Evolutionary conservation across 2,888 invertebrate genomes (phyloP).

Genomic region (Pilophorus perplexus): DNA sequence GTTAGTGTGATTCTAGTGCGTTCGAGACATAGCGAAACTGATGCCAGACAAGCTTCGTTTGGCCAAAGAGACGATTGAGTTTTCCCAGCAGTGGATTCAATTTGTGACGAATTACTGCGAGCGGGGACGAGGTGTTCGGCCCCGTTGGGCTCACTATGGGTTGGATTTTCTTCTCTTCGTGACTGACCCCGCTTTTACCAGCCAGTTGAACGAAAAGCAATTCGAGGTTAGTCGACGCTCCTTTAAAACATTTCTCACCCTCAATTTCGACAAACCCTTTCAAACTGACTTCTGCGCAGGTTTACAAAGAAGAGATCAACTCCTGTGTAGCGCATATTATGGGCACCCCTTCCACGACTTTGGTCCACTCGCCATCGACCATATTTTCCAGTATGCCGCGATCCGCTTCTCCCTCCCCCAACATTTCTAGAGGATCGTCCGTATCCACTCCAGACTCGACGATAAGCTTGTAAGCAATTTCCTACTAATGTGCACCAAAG

Average conservation of each 20-base stretch:
- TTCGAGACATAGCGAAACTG: conserved; percentile 21
- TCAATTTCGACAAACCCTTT: background rate
- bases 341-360: conserved; percentile 24
- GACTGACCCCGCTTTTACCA: conserved; percentile 79
- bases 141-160: conserved; percentile 86
- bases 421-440: conserved; percentile 12
- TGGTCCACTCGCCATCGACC: conserved; percentile 9
- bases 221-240: conserved; percentile 71
- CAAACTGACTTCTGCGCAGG: conserved; percentile 1
- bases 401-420: conserved; percentile 32
- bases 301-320: conserved; percentile 28
- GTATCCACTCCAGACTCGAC: conserved; percentile 30
- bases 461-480: conserved; percentile 8
- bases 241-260: too few relatives aligned
- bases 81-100: conserved; percentile 83
- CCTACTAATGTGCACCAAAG: background rate
- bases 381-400: conserved; percentile 31
- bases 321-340: conserved; percentile 34
- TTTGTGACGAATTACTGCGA: conserved; percentile 84
- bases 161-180: conserved; percentile 81
- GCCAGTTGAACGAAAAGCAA: conserved; percentile 70
- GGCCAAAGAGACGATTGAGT: conserved; percentile 50
- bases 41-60: conserved; percentile 9
- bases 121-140: conserved; percentile 72
- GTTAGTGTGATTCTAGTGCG: conserved; percentile 1